A percentile compares a stretch with the other conserved stretches of the same genome.
Evolutionary conservation across 2,113 vertebrate species (phyloP).

Genomic region (Rissa tridactyla): DNA sequence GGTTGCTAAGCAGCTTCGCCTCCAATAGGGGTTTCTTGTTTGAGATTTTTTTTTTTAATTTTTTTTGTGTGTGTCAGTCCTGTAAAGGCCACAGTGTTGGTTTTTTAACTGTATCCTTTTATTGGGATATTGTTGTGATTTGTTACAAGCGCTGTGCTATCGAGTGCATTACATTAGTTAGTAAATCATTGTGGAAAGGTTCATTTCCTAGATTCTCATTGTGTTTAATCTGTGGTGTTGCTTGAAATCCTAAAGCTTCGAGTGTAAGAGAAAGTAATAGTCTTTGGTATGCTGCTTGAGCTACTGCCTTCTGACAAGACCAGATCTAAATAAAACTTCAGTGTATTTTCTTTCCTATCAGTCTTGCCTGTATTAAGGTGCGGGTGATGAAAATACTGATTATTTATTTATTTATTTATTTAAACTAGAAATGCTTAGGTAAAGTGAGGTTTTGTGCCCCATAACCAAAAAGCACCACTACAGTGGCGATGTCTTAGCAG

Average conservation of each 20-base stretch:
- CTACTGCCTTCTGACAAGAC: not conserved
- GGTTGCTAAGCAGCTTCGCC: conserved; percentile 87
- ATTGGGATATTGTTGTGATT: conserved; percentile 71
- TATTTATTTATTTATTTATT: not conserved
- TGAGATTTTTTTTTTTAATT: conserved; percentile 56
- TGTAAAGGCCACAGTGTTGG: conserved; percentile 59
- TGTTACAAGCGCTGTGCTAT: conserved; percentile 60
- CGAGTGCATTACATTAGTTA: conserved; percentile 70
- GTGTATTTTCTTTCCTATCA: not conserved
- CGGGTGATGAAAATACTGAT: not conserved
- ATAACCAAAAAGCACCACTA: not conserved
- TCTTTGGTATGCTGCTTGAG: not conserved
- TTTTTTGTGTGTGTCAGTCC: conserved; percentile 39
- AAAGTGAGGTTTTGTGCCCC: not conserved
- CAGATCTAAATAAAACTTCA: not conserved
- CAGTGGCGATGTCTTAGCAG: not conserved
- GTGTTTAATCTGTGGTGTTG: conserved; percentile 31
- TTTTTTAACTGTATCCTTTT: conserved; percentile 76
- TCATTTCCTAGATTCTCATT: conserved; percentile 54
- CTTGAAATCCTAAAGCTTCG: conserved; percentile 45
- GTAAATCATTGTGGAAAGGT: conserved; percentile 72
- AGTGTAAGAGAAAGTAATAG: conserved; percentile 13
- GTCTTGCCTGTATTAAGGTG: not conserved
- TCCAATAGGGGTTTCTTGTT: conserved; percentile 81
- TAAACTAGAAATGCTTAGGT: not conserved